A percentile compares a stretch with the other conserved stretches of the same genome.
These are phyloP conservation scores for Chromis chromis DNA, from an alignment of 2,797 vertebrate genomes.

Conservation along the genomic window DNA sequence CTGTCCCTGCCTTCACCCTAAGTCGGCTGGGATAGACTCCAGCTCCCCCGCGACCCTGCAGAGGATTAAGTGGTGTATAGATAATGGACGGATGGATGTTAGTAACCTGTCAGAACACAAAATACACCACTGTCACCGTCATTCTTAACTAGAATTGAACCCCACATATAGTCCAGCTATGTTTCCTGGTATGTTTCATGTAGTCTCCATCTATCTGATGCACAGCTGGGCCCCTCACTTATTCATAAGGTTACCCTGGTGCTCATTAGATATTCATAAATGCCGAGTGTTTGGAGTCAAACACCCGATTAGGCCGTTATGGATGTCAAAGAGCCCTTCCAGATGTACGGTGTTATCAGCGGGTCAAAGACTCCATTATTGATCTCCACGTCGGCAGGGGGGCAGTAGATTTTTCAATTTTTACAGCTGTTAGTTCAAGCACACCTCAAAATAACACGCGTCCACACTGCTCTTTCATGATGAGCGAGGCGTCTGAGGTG, in stretches of 20 bases:
- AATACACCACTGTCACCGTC: not conserved
- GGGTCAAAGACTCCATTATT: conserved; percentile 71
- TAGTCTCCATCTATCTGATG: conserved; percentile 62
- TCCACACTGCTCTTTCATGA: conserved; percentile 55
- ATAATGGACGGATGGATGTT: too few species aligned
- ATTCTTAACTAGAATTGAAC: not conserved
- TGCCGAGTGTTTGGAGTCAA: conserved; percentile 72
- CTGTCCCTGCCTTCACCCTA: too few species aligned
- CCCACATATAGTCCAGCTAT: not conserved
- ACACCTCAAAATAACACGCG: conserved; percentile 57
- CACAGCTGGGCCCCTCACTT: conserved; percentile 75
- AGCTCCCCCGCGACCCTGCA: too few species aligned
- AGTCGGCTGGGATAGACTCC: too few species aligned
- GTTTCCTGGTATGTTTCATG: conserved; percentile 11
- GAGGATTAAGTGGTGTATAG: too few species aligned
- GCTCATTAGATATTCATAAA: conserved; percentile 79
- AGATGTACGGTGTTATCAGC: conserved; percentile 40
- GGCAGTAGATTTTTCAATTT: conserved; percentile 41
- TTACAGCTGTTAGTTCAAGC: conserved; percentile 58
- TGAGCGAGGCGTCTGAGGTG: conserved; percentile 42
- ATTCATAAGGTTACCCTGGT: conserved; percentile 74
- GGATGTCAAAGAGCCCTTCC: conserved; percentile 61
- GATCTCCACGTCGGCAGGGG: conserved; percentile 44
- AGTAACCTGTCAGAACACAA: not conserved
- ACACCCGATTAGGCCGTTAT: conserved; percentile 67